Evolutionary conservation across 2,113 vertebrate genomes (phyloP), one percentile per base, ranked within the genome.

Genomic region (human (Homo sapiens)): DNA sequence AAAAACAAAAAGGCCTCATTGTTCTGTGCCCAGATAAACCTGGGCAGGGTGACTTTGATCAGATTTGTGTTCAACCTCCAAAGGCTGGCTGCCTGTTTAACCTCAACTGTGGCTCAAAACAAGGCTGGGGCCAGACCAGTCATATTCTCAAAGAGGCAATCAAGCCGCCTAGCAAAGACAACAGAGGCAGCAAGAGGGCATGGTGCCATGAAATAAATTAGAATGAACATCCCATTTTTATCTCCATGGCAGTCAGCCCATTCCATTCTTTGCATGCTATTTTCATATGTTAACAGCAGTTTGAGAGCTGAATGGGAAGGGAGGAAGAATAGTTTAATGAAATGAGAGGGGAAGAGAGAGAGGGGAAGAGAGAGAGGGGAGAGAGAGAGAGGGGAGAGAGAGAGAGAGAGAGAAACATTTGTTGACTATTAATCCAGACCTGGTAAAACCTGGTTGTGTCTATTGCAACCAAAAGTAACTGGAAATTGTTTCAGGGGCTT

Each of bases 131-230:
- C 96, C 92, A 94, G 95, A 93, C 84, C 94, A 87, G 66, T 92
- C 97, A 83, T 82, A 76, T 96, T 97, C 93, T 96, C 96, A 98
- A 98, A 94, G 97, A 98, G 96, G 92, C 96, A 96, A 97, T 96
- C 88, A 95, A 96, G 95, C 96, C 0, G 27, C 97, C 76, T 96
- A 92, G 87, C 87, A 97, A 98, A 96, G 97, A 95, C 94, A 97
- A 97, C 92, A 97, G 97, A 97, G 93, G 87, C 93, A 92, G 86
- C 35, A 66, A 89, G 83, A 97, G 96, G 92, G 91, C 87, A 6
- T 4, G 48, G 14, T 93, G 78, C 83, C 93, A 89, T 76, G 83
- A 96, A 97, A 95, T 94, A 97, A 96, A 96, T 96, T n/a, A 97
- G 96, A 96, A 97, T 23, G 30, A 98, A 92, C 93, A 96, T 94